phyloP scores from a whole-genome alignment of 2,113 vertebrate species.

The Neolamprologus longior region DNA sequence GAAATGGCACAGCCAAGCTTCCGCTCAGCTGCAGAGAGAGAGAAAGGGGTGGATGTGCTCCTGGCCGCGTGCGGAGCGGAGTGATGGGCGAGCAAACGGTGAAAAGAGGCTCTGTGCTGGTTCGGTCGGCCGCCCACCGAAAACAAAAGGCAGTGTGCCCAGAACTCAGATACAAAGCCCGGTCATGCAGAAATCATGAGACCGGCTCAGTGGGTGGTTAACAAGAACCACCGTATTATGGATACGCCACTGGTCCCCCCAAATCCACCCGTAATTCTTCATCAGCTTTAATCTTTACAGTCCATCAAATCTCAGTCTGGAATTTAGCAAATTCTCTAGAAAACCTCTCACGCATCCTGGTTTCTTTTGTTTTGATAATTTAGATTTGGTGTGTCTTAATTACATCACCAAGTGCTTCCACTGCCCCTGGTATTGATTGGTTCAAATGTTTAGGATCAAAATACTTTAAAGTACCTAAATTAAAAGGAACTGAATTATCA shows the following conservation, averaged over 20 bases:
- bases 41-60: background rate
- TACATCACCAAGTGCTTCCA: background rate
- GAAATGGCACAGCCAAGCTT: background rate
- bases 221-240: background rate
- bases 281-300: slow-evolving; percentile 34
- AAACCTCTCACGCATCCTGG: background rate
- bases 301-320: slow-evolving; percentile 37
- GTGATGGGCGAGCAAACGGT: background rate
- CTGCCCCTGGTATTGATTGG: background rate
- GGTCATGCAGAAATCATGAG: slow-evolving; percentile 65
- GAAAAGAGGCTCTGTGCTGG: slow-evolving; percentile 53
- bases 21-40: background rate
- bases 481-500: background rate
- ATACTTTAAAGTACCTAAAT: background rate
- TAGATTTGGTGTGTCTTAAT: background rate
- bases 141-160: slow-evolving; percentile 46
- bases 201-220: slow-evolving; percentile 63
- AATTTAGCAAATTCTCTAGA: slow-evolving; percentile 9
- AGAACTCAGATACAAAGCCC: slow-evolving; percentile 48
- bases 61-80: background rate
- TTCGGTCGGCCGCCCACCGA: slow-evolving; percentile 17
- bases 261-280: slow-evolving; percentile 12
- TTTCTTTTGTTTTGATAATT: background rate
- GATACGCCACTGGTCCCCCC: too few relatives aligned
- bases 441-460: background rate